Evolutionary conservation across 2,888 invertebrate genomes (phyloP), one percentile per base, ranked within the genome.

Genomic region (Chirona hameri): DNA sequence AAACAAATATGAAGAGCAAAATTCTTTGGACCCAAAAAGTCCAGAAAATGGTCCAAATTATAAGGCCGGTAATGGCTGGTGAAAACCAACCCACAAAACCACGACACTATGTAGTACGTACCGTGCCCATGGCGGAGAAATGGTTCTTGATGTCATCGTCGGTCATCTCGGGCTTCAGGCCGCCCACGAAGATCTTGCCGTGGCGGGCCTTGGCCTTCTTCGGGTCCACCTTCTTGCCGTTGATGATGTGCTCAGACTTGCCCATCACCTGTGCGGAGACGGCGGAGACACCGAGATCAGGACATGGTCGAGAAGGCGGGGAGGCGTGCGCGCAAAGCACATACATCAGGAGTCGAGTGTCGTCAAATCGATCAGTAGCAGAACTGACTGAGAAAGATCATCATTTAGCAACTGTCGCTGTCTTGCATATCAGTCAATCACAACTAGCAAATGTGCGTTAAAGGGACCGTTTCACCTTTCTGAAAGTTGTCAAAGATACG

Each of bases 171-270:
- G 95, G 94, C 86, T 96, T 95, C 84, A 98, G 91, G 84, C 98
- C 98, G 81, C 98, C 98, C 84, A 98, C 97, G 89, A 98, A 98
- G 86, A 98, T 96, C 90, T 98, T 98, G 81, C 97, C 96, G 87
- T 96, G 95, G 86, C 96, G 91, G 0, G 98, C 97, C 89, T 98
- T 97, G 0, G 97, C 97, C 88, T 96, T 95, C 89, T 98, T 97
- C 79, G 98, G 97, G 89, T 98, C 97, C 85, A 98, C 96, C 89
- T 96, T 96, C 89, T 97, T 97, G 87, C 95, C 95, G 89, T 97
- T 96, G 86, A 98, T 95, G 84, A 94, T 92, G 89, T 98, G 98
- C 86, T 96, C 95, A 57, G 93, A 93, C 82, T 92, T 92, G 88
- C 94, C 93, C 82, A 90, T 90, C 90, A 76, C 76, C 76, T 76